A percentile compares a stretch with the other conserved stretches of the same genome.
These are phyloP conservation scores for Caenorhabditis drosophilae DNA, from an alignment of 2,888 invertebrate genomes.

Conservation along the genomic window DNA sequence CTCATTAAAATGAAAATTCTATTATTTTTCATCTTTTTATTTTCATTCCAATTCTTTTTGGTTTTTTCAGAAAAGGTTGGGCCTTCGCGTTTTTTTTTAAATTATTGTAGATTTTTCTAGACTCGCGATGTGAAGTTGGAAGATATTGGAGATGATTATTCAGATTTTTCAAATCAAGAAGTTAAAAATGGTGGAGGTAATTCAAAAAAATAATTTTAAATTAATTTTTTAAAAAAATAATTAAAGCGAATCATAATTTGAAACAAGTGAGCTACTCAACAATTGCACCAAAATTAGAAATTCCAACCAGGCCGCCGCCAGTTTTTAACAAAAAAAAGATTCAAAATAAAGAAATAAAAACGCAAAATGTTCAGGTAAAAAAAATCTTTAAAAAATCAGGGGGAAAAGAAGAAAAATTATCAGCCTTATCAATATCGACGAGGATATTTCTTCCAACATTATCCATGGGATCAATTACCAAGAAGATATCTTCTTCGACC, in stretches of 20 bases:
- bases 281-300: slow-evolving; percentile 35
- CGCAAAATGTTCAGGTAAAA: no score
- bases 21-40: no score
- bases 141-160: slow-evolving; percentile 19
- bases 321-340: background rate
- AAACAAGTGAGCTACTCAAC: slow-evolving; percentile 44
- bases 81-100: no score
- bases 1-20: no score
- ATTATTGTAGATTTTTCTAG: no score
- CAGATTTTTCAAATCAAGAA: slow-evolving; percentile 18
- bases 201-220: background rate
- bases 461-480: slow-evolving; percentile 48
- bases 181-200: slow-evolving; percentile 17
- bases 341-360: slow-evolving; percentile 1
- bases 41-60: no score
- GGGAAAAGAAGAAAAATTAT: no score
- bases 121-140: background rate
- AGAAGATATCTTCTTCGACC: slow-evolving; percentile 45
- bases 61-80: no score
- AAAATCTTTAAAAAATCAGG: no score
- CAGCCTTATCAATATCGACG: slow-evolving; percentile 19
- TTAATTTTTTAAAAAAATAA: background rate
- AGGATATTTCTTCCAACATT: slow-evolving; percentile 51
- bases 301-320: slow-evolving; percentile 27
- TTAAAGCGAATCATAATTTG: slow-evolving; percentile 32